Conservation (phyloP, 2,113 vertebrate genomes). For the Ornithorhynchus anatinus region DNA sequence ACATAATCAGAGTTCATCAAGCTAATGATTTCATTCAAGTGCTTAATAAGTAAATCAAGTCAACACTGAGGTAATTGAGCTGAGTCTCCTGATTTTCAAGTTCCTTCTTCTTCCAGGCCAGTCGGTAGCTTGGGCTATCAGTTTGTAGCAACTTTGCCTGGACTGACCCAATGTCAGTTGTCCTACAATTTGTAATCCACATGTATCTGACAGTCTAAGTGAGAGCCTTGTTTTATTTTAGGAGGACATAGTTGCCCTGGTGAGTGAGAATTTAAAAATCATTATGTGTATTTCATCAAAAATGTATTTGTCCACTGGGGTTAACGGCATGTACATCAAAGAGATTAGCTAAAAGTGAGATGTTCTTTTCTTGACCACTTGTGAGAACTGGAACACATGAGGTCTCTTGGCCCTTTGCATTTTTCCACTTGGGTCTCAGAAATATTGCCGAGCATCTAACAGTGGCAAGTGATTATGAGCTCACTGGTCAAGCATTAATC, state of each 20-base stretch:
- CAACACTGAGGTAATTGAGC: slow-evolving; percentile 5
- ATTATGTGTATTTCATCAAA: neutral
- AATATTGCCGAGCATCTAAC: neutral
- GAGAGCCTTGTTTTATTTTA: neutral
- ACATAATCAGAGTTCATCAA: slow-evolving; percentile 33
- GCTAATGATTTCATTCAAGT: slow-evolving; percentile 14
- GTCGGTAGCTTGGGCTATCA: neutral
- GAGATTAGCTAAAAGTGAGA: neutral
- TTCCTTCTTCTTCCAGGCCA: neutral
- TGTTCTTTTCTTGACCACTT: neutral
- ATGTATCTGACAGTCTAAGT: neutral
- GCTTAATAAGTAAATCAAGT: slow-evolving; percentile 31
- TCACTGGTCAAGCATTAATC: slow-evolving; percentile 24
- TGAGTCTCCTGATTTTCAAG: neutral
- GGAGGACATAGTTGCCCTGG: neutral
- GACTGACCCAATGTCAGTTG: neutral
- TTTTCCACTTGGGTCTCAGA: neutral
- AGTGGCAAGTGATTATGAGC: slow-evolving; percentile 9
- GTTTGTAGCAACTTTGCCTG: neutral
- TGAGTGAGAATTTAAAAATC: neutral
- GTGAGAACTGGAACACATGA: neutral
- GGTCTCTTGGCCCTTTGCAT: neutral
- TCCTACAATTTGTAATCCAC: neutral
- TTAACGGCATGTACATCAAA: neutral
- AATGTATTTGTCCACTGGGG: neutral